Evolutionary conservation across 2,888 invertebrate species (phyloP), one percentile per base, ranked within the genome.

Genomic region (Erpobdella octoculata): DNA sequence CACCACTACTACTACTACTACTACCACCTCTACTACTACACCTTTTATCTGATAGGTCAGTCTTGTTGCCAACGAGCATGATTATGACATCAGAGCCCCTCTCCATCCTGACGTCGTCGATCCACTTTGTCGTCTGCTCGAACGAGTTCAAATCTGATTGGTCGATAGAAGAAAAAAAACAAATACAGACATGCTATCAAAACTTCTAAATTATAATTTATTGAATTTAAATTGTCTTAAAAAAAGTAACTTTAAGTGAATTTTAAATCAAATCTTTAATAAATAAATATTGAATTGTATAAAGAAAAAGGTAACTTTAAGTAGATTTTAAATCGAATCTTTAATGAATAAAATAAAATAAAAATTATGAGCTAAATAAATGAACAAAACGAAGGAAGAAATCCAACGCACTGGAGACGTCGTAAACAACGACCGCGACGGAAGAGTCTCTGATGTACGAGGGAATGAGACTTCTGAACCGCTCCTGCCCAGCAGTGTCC

Each of bases 51-150:
- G 94, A 93, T 81, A 98, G 88, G 87, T 98, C 98, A 78, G 96
- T 97, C 88, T 98, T 98, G 87, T 98, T 98, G 81, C 97, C 97
- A 76, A 98, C 83, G 58, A 98, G 87, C 96, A 98, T 97, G 79
- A 98, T 97, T 83, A 98, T 97, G 78, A 98, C 97, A 87, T 98
- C 97, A 82, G 92, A 93, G 76, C 97, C 97, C 80, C 97, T 88
- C 85, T 98, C 97, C 80, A 96, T 97, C 85, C 97, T 89, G 71
- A 98, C 98, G 86, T 98, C 97, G 84, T 98, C 97, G 82, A 98
- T 97, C 98, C 98, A 98, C 85, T 97, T 97, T 72, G 96, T 95
- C 77, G 97, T 98, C 86, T 98, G 97, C 86, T 96, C 96, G 88
- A 97, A 98, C 81, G 96, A 97, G 87, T 96, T 82, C 70, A 81